Conservation (phyloP, 2,888 invertebrate species). For the Orthosia gothica region DNA sequence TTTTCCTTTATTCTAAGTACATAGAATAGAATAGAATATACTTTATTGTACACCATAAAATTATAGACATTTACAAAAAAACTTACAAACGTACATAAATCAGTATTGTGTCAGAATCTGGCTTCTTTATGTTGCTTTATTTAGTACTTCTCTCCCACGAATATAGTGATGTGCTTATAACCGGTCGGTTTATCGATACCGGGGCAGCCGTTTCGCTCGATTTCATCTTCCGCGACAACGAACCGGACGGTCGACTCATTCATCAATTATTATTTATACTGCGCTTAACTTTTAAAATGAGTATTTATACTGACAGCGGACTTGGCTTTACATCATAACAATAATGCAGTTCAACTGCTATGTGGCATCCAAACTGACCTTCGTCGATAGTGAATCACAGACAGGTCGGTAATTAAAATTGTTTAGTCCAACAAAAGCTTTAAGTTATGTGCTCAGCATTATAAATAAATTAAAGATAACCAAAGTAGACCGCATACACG, state of each 20-base stretch:
- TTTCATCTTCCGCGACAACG: slow-evolving; percentile 83
- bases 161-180: slow-evolving; percentile 75
- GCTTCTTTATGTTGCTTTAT: slow-evolving; percentile 69
- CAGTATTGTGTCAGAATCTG: slow-evolving; percentile 66
- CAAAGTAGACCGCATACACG: slow-evolving; percentile 17
- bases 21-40: no score
- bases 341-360: slow-evolving; percentile 70
- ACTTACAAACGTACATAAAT: no score
- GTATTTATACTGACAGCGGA: slow-evolving; percentile 69
- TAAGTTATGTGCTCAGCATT: slow-evolving; percentile 10
- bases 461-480: slow-evolving; percentile 27
- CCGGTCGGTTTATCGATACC: slow-evolving; percentile 80
- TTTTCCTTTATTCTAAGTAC: slow-evolving; percentile 75
- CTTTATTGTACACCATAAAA: no score
- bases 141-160: slow-evolving; percentile 80
- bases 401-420: background rate
- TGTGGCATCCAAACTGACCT: slow-evolving; percentile 27
- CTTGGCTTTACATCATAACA: slow-evolving; percentile 74
- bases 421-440: background rate
- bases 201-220: slow-evolving; percentile 80
- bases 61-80: no score
- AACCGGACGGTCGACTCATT: slow-evolving; percentile 75
- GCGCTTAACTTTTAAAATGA: slow-evolving; percentile 78
- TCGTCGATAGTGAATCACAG: slow-evolving; percentile 21
- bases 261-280: slow-evolving; percentile 83